phyloP scores from a whole-genome alignment of 2,888 invertebrate genomes.

The Julus scanicus region DNA sequence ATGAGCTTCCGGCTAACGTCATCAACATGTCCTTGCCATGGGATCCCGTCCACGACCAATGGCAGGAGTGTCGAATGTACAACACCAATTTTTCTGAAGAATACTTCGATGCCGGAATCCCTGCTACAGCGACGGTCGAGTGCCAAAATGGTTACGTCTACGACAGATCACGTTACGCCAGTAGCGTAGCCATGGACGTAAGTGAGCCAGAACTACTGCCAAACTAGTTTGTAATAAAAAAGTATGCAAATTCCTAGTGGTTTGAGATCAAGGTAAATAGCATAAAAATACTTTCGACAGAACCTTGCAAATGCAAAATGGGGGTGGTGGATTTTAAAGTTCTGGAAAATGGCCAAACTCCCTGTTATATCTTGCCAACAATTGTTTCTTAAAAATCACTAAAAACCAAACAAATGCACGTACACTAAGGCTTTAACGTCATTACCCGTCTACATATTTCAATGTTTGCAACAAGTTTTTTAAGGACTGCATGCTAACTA shows the following conservation, averaged over 20 bases:
- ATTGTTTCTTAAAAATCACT: background rate
- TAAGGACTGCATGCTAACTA: background rate
- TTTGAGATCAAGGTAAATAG: background rate
- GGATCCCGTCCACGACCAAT: constrained; percentile 67
- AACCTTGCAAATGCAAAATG: background rate
- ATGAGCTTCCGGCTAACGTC: constrained; percentile 67
- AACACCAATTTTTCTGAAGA: constrained; percentile 66
- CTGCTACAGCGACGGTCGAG: constrained; percentile 63
- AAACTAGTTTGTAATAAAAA: background rate
- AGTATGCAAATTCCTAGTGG: background rate
- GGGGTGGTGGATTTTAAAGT: background rate
- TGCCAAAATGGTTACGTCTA: constrained; percentile 73
- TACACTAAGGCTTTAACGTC: background rate
- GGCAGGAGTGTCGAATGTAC: constrained; percentile 71
- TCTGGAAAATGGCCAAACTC: background rate
- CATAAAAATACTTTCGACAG: background rate
- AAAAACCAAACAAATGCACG: too few relatives aligned
- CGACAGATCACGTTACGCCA: constrained; percentile 72
- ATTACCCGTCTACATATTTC: too few relatives aligned
- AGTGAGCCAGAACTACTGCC: constrained; percentile 58
- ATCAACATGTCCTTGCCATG: constrained; percentile 70
- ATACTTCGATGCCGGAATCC: constrained; percentile 62
- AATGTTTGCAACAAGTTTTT: background rate
- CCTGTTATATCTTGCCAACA: background rate
- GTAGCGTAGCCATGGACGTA: constrained; percentile 76